Conservation (phyloP, 2,797 vertebrate genomes). For the Microctenopoma stevenorrisi region DNA sequence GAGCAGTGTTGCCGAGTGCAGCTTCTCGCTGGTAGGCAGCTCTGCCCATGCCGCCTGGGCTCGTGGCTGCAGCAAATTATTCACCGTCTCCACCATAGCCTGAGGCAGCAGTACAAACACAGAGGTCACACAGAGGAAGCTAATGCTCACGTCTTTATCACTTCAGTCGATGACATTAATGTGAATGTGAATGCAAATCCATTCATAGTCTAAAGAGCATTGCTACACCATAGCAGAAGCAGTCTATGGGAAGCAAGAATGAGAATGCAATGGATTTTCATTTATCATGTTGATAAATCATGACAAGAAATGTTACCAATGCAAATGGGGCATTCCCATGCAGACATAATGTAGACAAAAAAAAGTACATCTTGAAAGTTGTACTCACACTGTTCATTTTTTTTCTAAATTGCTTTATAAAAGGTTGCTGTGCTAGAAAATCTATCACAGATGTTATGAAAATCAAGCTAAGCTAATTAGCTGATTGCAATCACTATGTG, state of each 20-base stretch:
- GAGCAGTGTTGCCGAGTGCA: slow-evolving; percentile 94
- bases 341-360: slow-evolving; percentile 51
- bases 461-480: slow-evolving; percentile 72
- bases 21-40: slow-evolving; percentile 91
- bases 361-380: slow-evolving; percentile 34
- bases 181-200: slow-evolving; percentile 47
- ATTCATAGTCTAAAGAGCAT: slow-evolving; percentile 29
- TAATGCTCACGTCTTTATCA: slow-evolving; percentile 23
- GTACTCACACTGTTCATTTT: slow-evolving; percentile 19
- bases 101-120: slow-evolving; percentile 73
- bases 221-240: slow-evolving; percentile 32
- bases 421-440: slow-evolving; percentile 49
- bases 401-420: slow-evolving; percentile 12
- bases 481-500: slow-evolving; percentile 71
- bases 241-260: slow-evolving; percentile 50
- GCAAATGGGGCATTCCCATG: slow-evolving; percentile 75
- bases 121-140: slow-evolving; percentile 58
- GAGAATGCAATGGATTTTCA: slow-evolving; percentile 46
- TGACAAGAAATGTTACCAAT: slow-evolving; percentile 52
- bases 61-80: slow-evolving; percentile 95
- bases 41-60: slow-evolving; percentile 93
- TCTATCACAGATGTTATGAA: slow-evolving; percentile 64
- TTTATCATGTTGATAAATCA: slow-evolving; percentile 68
- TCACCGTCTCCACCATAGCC: slow-evolving; percentile 99
- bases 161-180: slow-evolving; percentile 33